Base-by-base conservation (phyloP, 2,888 invertebrate species). In the Ethmia dodecea region DNA sequence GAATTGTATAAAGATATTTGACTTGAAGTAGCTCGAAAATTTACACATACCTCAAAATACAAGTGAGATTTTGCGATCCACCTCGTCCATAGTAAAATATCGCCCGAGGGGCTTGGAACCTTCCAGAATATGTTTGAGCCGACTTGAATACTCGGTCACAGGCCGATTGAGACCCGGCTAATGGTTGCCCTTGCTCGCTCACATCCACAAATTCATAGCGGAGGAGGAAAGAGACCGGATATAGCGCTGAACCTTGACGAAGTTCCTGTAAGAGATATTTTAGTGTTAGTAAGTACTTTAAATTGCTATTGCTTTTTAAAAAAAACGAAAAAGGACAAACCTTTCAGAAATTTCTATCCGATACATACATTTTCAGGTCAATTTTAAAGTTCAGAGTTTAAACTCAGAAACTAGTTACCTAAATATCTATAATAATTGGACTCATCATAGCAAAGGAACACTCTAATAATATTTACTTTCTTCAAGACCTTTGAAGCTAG, bases 81-180 rank as follows among this genome's bases (percentile, higher is more conserved):
- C 94, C 95, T 51, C 94, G 87, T 1, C 94, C 94, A 60, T 92
- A 95, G 60, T 93, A 90, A 75, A 95, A 94, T 34, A 94, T 93
- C 50, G 93, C 94, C 53, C 91, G 88, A 5, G 94, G 94, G 15
- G 94, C 93, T 61, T 90, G 89, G 65, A 94, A 92, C 53, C 88
- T 81, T 10, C 92, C 91, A 9, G 88, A 86, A 55, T 86, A 86
- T 3, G 84, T 86, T 43, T 81, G 84, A 31, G 84, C 79, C 31
- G 87, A 86, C 57, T 86, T 88, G 58, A 90, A 89, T 38, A 89
- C 77, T 58, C 91, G 78, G 61, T 91, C 91, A 62, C 91, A 91
- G 18, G 90, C 89, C 53, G 89, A 90, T 46, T 84, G 83, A 18
- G 89, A 89, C 47, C 88, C 86, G 27, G 73, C 71, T 42, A 87